phyloP scores from a whole-genome alignment of 2,113 vertebrate genomes.

The Epinephelus moara region DNA sequence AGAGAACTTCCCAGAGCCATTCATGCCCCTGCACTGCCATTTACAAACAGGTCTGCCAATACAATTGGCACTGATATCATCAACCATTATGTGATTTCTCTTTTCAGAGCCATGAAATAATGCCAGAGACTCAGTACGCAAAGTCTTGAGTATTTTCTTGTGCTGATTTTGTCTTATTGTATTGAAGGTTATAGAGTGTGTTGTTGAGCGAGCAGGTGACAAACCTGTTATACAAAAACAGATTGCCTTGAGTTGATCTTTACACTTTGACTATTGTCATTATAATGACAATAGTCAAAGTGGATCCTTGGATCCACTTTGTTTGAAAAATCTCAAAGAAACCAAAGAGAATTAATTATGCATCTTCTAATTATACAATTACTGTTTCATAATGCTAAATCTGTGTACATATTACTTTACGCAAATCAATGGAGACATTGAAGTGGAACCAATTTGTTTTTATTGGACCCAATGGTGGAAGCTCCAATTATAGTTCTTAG shows the following conservation, averaged over 20 bases:
- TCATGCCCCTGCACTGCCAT: constrained; percentile 28
- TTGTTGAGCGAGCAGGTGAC: background rate
- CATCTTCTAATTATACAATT: constrained; percentile 4
- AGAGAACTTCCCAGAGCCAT: constrained; percentile 40
- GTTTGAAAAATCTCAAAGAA: constrained; percentile 12
- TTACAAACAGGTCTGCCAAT: constrained; percentile 38
- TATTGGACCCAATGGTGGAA: constrained; percentile 3
- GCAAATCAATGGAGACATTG: background rate
- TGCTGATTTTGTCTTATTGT: background rate
- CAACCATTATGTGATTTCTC: constrained; percentile 36
- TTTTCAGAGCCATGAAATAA: constrained; percentile 18
- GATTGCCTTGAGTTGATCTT: background rate
- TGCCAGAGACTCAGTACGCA: background rate
- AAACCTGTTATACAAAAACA: background rate
- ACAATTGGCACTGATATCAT: constrained; percentile 34
- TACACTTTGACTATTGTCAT: no score
- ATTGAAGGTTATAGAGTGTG: background rate
- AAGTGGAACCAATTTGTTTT: constrained; percentile 7
- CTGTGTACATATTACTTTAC: constrained; percentile 8
- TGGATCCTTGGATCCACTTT: background rate
- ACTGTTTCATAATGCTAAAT: background rate
- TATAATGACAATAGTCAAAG: background rate
- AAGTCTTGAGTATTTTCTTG: background rate
- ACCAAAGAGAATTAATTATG: constrained; percentile 12
- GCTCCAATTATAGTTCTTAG: constrained; percentile 7